Base-by-base conservation (phyloP, 1,140 invertebrate species). In the Zaprionus taronus region DNA sequence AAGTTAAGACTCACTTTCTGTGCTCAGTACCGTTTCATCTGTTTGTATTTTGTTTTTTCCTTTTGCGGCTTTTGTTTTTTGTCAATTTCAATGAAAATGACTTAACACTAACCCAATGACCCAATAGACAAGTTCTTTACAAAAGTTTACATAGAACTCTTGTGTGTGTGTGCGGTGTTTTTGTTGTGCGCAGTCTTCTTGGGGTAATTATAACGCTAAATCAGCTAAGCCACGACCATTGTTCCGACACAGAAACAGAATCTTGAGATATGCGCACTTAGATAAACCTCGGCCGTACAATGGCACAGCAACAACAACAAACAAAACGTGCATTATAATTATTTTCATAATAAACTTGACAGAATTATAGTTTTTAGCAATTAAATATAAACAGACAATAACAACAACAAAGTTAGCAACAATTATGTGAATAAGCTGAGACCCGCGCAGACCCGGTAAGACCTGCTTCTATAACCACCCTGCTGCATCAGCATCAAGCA, bases 311-410 rank as follows among this genome's bases (percentile, higher is more conserved):
- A 31, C 58, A 75, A 67, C 71, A 61, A 24, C 64, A 61, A 44
- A 53, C 36, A 78, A 68, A 80, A 70, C 79, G 75, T 90, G 86
- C 86, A 90, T 90, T 85, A 90, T 90, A 90, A 90, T 90, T 90
- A 90, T 90, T 85, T 90, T 84, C 86, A 90, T 90, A 90, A 90
- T 90, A 90, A 90, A 81, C 83, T 80, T 76, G 80, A 83, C 86
- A 77, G 85, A 84, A 84, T 90, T 90, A 90, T 83, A 89, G 86
- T 90, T 90, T 90, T 90, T 78, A 91, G 87, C 87, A 91, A 91
- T 91, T 91, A 91, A 90, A 90, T 79, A 79, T 83, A 69, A 84
- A 55, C 68, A 85, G 73, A 83, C 57, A 84, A 84, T 58, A 63
- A 74, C 58, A 61, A 53, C 38, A 80, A 67, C 77, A 67, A 79